phyloP scores from a whole-genome alignment of 2,113 vertebrate species.

The Megaceryle torquata region DNA sequence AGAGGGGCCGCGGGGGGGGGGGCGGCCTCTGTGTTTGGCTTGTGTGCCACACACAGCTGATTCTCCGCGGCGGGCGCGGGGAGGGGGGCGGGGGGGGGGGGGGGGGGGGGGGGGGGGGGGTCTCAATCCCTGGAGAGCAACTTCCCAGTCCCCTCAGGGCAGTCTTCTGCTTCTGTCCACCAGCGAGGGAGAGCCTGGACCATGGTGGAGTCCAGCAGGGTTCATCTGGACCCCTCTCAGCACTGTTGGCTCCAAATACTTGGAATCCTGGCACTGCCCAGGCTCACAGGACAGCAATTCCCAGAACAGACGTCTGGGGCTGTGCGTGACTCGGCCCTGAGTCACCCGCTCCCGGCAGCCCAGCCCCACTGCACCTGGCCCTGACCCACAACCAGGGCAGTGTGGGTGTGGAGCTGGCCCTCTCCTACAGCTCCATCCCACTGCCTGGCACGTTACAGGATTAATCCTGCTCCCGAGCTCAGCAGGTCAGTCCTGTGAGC shows the following conservation, averaged over 20 bases:
- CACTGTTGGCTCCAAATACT: not conserved
- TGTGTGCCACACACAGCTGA: no score
- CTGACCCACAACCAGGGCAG: not conserved
- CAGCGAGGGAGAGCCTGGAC: not conserved
- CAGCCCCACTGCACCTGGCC: not conserved
- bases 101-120: no score
- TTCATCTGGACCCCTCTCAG: not conserved
- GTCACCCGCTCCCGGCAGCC: not conserved
- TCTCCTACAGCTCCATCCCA: not conserved
- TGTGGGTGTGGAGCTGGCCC: not conserved
- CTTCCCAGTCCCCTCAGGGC: not conserved
- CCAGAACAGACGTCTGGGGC: not conserved
- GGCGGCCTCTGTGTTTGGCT: no score
- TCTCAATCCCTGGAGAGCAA: no score
- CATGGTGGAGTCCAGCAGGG: rapidly evolving
- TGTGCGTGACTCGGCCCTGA: not conserved
- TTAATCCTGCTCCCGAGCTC: not conserved
- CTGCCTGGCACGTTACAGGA: not conserved
- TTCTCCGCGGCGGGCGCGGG: no score
- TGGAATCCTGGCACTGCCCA: not conserved
- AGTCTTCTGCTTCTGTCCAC: not conserved
- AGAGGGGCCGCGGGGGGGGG: no score
- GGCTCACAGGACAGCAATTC: not conserved
- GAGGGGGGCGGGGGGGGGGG: no score
- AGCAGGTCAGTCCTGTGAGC: not conserved